Base-by-base conservation (phyloP, 2,113 vertebrate genomes). In the Catharus fuscescens region DNA sequence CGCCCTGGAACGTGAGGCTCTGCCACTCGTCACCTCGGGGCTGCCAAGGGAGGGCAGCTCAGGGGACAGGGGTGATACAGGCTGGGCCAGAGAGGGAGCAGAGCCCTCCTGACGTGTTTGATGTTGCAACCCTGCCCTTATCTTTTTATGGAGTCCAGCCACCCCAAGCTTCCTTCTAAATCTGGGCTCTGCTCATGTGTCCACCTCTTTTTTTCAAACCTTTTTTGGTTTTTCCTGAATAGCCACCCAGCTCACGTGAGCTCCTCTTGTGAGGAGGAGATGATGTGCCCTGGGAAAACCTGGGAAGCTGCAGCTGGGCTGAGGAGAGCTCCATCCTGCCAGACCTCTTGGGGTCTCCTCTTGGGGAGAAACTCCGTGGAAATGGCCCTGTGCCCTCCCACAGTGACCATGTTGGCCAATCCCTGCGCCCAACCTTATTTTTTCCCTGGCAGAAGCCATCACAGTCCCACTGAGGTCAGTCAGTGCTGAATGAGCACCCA, bases 121-220 rank as follows among this genome's bases (percentile, higher is more conserved):
- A 25, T 95, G 86, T 91, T 90, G 94, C 81, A 95, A 90, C 28
- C n/a, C 24, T 81, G 84, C 21, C 52, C 52, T 94, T 91, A 88
- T 91, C 95, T 72, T 92, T 69, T 80, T 36, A 52, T 47, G 85
- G 59, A 85, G 34, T 18, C 29, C 23, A 5, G 45, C 21, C 8
- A 1, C 84, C 23, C 13, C 0, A 1, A 81, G 42, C 61, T 71
- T 65, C n/a, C 50, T 62, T n/a, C 71, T 60, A 60, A 69, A 42
- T 70, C 36, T 50, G 21, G 18, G 48, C 69, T 67, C 15, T 64
- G 52, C 21, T 93, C 34, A 2, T 23, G 23, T 10, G 1, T 20
- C 66, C 45, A 17, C 31, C 21, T 66, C 7, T 56, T 64, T 34
- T 73, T 65, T 76, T 60, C 25, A n/a, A 31, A 54, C 23, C 32